These are phyloP conservation scores for Trematomus bernacchii DNA, from an alignment of 2,797 vertebrate species.

Conservation along the genomic window DNA sequence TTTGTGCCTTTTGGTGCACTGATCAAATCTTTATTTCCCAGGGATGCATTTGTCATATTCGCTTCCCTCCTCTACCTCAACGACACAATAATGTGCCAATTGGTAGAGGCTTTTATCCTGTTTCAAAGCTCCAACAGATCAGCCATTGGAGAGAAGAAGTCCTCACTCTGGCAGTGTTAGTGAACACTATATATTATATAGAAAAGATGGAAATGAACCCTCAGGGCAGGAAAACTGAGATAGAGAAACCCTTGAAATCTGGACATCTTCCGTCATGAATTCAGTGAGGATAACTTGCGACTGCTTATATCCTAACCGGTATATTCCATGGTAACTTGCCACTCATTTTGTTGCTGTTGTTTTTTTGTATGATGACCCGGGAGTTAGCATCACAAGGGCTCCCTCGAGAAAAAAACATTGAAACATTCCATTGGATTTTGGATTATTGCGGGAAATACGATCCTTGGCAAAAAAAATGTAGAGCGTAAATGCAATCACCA, in stretches of 20 bases:
- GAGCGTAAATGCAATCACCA: too few relatives aligned
- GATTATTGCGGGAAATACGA: too few relatives aligned
- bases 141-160: not conserved
- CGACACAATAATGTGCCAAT: constrained; percentile 24
- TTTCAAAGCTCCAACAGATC: not conserved
- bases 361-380: too few relatives aligned
- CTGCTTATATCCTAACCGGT: too few relatives aligned
- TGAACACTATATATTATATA: not conserved
- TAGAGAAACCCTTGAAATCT: not conserved
- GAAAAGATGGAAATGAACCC: not conserved
- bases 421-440: too few relatives aligned
- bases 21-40: constrained; percentile 58
- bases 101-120: constrained; percentile 39
- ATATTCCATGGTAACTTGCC: too few relatives aligned
- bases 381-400: too few relatives aligned
- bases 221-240: not conserved
- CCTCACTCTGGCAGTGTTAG: not conserved
- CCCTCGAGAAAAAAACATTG: too few relatives aligned
- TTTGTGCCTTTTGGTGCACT: constrained; percentile 21
- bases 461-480: too few relatives aligned
- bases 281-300: not conserved
- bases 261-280: too few relatives aligned
- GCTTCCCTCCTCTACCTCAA: constrained; percentile 2
- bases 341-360: too few relatives aligned
- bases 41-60: constrained; percentile 42